Evolutionary conservation across 2,797 vertebrate genomes (phyloP).

Genomic region (Mareca penelope): DNA sequence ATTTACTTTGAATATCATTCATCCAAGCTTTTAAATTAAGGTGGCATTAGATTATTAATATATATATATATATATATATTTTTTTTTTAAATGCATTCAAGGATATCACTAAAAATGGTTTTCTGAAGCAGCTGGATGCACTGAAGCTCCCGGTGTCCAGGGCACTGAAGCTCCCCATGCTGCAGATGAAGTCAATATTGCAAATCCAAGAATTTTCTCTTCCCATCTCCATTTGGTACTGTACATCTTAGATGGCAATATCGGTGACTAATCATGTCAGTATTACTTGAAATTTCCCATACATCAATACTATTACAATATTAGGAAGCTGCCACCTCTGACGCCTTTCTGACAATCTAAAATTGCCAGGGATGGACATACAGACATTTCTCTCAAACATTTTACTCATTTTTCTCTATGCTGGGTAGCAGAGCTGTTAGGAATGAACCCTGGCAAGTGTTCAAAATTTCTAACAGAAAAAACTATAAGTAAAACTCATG

Average conservation of each 20-base stretch:
- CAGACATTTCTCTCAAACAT: neutral
- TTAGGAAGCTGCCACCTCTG: neutral
- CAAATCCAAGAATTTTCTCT: neutral
- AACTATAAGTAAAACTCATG: fast-evolving
- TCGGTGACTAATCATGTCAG: neutral
- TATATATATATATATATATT: neutral
- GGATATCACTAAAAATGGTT: neutral
- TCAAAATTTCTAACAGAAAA: neutral
- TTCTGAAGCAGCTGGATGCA: neutral
- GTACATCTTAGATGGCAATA: neutral
- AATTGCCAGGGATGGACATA: neutral
- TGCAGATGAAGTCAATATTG: neutral
- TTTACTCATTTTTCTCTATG: neutral
- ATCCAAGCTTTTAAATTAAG: neutral
- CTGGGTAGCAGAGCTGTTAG: neutral
- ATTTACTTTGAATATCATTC: neutral
- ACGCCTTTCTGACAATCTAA: neutral
- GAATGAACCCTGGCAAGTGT: neutral
- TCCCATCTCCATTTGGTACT: neutral
- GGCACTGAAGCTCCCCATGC: no score
- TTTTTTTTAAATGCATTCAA: neutral
- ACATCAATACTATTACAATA: no score
- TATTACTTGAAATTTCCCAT: neutral
- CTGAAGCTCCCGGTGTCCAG: neutral
- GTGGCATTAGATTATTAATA: neutral